Base-by-base conservation (phyloP, 2,888 invertebrate species). In the Drosophila neoperkinsi region DNA sequence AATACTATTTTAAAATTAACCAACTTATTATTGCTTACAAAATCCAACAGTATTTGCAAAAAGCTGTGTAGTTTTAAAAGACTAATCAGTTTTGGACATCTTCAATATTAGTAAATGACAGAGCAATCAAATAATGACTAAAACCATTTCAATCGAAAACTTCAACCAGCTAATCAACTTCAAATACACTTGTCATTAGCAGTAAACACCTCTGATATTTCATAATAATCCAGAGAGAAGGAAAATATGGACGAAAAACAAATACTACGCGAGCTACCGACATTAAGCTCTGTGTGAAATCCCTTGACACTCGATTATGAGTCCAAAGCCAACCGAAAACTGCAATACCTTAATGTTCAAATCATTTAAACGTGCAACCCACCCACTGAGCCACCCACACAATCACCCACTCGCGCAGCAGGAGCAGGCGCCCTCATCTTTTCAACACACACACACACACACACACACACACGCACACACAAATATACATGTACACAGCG, bases 311-410 rank as follows among this genome's bases (percentile, higher is more conserved):
- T 79, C 52, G 59, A 79, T 78, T 75, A 71, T 65, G 64, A 53
- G 61, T 36, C 53, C 34, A 30, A 36, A 5, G 55, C 55, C 38
- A n/a, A 25, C 34, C 50, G 31, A 61, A 68, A 61, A 66, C 25
- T 78, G 75, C 71, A 62, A 76, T 76, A 46, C 69, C 69, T 50
- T 73, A 79, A 79, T 79, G 78, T 50, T 79, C 65, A 43, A 76
- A 69, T 66, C 72, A 76, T 79, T 69, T 78, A 78, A 77, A 78
- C 77, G 59, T 28, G 64, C 69, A 56, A 46, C 34, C 49, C 52
- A 46, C 58, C 52, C 33, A 30, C 52, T 0, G n/a, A 18, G 34
- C 38, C 36, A 25, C 33, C 33, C 33, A 49, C 25, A 52, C 51
- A 36, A 51, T 21, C 21, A 52, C 18, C 52, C 25, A 34, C 28